These are phyloP conservation scores for Mactromeris polynyma DNA, from an alignment of 2,888 invertebrate species.

Conservation along the genomic window DNA sequence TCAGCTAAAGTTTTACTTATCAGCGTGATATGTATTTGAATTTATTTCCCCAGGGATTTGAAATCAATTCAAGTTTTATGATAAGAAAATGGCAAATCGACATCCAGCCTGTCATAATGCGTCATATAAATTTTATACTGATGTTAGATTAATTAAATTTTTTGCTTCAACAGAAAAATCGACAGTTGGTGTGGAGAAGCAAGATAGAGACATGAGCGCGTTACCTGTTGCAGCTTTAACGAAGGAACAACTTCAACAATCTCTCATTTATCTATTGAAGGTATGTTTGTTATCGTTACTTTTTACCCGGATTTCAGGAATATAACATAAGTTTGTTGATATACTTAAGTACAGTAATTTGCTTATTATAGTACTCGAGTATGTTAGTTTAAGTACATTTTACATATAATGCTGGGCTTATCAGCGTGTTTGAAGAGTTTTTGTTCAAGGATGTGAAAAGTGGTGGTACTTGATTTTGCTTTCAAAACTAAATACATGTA, in stretches of 20 bases:
- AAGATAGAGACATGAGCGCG: slow-evolving; percentile 52
- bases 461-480: no score
- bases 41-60: not conserved
- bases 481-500: no score
- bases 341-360: no score
- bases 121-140: not conserved
- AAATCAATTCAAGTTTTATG: not conserved
- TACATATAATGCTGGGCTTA: no score
- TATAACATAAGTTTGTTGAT: no score
- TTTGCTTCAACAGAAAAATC: not conserved
- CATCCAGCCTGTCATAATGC: not conserved
- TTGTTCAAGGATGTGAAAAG: no score
- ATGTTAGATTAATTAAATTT: not conserved
- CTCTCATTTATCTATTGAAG: slow-evolving; percentile 92
- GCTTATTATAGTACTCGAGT: no score
- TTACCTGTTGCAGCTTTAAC: slow-evolving; percentile 91
- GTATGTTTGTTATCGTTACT: slow-evolving; percentile 51
- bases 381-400: no score
- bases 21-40: not conserved
- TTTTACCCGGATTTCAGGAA: no score
- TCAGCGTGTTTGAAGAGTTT: no score
- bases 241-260: slow-evolving; percentile 95
- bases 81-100: slow-evolving; percentile 9
- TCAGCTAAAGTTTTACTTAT: not conserved
- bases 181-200: slow-evolving; percentile 3